Percentiles rank a stretch among this genome's conserved stretches.
Evolutionary conservation across 2,113 vertebrate genomes (phyloP).

Genomic region (Cyprinus carpio): DNA sequence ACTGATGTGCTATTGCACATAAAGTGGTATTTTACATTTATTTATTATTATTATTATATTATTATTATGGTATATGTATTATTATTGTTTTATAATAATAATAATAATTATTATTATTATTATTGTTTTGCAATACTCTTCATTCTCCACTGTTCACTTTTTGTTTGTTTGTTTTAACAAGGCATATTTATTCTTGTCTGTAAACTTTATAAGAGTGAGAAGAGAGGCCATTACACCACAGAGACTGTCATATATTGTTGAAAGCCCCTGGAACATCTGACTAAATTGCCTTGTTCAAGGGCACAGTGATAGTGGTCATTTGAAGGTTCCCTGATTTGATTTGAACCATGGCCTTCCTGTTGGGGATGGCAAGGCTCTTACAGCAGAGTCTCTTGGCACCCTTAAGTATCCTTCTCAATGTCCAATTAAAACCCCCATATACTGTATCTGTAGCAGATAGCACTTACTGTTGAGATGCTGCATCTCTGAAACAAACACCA

Average conservation of each 20-base stretch:
- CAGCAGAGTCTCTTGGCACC: conserved; percentile 3
- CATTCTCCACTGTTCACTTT: not conserved
- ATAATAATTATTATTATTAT: too few relatives aligned
- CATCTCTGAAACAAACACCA: conserved; percentile 9
- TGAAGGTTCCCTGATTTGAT: conserved; percentile 35
- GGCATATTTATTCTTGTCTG: not conserved
- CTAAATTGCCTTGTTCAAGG: conserved; percentile 29
- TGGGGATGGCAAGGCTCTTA: not conserved
- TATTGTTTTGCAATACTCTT: not conserved
- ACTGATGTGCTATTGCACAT: not conserved
- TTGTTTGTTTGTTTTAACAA: too few relatives aligned
- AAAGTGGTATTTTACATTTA: not conserved
- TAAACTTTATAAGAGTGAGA: not conserved
- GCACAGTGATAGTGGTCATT: conserved; percentile 20
- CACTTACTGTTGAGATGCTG: not conserved
- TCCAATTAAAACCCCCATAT: conserved; percentile 21
- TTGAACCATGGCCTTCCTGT: conserved; percentile 33
- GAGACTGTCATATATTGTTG: not conserved
- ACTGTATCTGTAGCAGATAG: not conserved
- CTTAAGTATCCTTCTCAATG: conserved; percentile 29
- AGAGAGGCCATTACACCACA: conserved; percentile 12
- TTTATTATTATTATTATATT: too few relatives aligned
- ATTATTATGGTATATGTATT: too few relatives aligned
- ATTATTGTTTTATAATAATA: too few relatives aligned
- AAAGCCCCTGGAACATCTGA: conserved; percentile 12